A percentile compares a stretch with the other conserved stretches of the same genome.
Conservation (phyloP, 2,113 vertebrate species). For the Morone chrysops region DNA sequence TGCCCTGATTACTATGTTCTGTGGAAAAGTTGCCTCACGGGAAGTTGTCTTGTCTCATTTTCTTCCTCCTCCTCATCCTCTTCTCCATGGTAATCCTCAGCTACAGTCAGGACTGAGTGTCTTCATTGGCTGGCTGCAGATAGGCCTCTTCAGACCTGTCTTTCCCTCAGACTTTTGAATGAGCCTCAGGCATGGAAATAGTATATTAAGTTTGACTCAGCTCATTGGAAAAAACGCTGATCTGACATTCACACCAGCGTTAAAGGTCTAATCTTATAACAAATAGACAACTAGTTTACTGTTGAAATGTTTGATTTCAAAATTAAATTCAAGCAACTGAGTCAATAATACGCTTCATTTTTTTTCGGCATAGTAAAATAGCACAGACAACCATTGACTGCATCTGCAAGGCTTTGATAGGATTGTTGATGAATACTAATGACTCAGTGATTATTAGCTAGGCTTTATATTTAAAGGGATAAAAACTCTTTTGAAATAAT, state of each 20-base stretch:
- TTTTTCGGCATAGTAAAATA: background rate
- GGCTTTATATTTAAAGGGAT: slow-evolving; percentile 16
- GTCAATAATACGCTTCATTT: slow-evolving; percentile 2
- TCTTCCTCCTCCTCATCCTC: slow-evolving; percentile 13
- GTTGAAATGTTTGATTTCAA: background rate
- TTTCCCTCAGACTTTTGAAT: slow-evolving; percentile 18
- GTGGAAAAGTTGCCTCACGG: slow-evolving; percentile 37
- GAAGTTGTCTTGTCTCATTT: slow-evolving; percentile 36
- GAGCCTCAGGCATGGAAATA: slow-evolving; percentile 37
- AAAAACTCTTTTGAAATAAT: background rate
- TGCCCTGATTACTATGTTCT: slow-evolving; percentile 32
- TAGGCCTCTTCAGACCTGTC: slow-evolving; percentile 4
- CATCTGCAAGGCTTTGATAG: background rate
- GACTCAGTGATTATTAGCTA: background rate
- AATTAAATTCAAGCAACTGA: background rate
- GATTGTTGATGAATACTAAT: slow-evolving; percentile 13
- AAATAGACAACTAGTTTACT: background rate
- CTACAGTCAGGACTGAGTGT: slow-evolving; percentile 18
- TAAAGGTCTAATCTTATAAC: background rate
- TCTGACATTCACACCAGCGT: background rate
- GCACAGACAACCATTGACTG: slow-evolving; percentile 12
- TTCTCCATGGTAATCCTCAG: slow-evolving; percentile 32
- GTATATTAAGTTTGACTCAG: slow-evolving; percentile 8
- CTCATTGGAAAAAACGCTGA: slow-evolving; percentile 4
- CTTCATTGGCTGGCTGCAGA: slow-evolving; percentile 28